Base-by-base conservation (phyloP, 2,888 invertebrate genomes). In the Metopia argyrocephala region DNA sequence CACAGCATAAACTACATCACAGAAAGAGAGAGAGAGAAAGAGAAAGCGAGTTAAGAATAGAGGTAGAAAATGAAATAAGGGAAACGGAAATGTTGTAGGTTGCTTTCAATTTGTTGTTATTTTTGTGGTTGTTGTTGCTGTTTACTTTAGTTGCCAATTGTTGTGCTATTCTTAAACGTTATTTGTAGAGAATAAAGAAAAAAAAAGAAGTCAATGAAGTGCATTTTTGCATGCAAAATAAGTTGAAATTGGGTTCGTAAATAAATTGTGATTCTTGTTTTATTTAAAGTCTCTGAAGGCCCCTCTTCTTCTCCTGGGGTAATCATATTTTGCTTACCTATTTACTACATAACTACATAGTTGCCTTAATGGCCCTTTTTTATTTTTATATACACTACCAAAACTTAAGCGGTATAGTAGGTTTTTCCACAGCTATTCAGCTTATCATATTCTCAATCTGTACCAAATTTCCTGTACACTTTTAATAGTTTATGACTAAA, bases 151-250 rank as follows among this genome's bases (percentile, higher is more conserved):
- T 45, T 62, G 62, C 25, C 31, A 15, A 21, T 12, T 27, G 25
- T 18, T 45, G 45, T 23, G 50, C 18, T 6, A 31, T 20, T 61
- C 54, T 52, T 52, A 52, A n/a, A n/a, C 2, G 27, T 59, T 18
- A 62, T 62, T 21, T 62, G 46, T 46, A 31, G 70, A 50, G 75
- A 70, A n/a, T n/a, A n/a, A n/a, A n/a, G n/a, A 75, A 81, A 70
- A 15, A 38, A 38, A 38, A 31, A 3, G 66, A 81, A 71, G 65
- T 78, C 74, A 78, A 78, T 81, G 81, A 81, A 81, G 78, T 81
- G 81, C 81, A 81, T 57, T 78, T 81, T 61, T 74, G 81, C 78
- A 81, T 81, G 81, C 78, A 66, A 78, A 78, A 62, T 75, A 78
- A 78, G 74, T 78, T 54, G 66, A 74, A 81, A 81, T 81, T 81